These are phyloP conservation scores for Umimayanthus chanpuru DNA, from an alignment of 92 coral and sea anemone genomes.

Conservation along the genomic window DNA sequence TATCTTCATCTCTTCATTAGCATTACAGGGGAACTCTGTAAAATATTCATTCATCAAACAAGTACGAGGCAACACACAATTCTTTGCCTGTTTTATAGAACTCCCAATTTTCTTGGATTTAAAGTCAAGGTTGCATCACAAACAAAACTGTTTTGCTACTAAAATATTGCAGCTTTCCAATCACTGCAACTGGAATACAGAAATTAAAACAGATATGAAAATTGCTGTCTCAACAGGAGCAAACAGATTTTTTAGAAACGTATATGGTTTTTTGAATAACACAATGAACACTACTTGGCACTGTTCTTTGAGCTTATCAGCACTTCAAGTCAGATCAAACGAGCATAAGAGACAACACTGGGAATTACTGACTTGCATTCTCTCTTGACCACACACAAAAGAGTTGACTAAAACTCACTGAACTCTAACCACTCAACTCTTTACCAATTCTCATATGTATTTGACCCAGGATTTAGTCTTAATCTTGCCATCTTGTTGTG, in stretches of 20 bases:
- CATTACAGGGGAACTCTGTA: not conserved
- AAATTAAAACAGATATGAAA: not conserved
- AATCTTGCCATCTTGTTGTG: not conserved
- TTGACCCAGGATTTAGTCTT: not conserved
- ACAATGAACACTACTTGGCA: not conserved
- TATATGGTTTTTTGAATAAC: not conserved
- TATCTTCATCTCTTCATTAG: not conserved
- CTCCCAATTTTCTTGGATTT: not conserved
- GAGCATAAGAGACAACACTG: not conserved
- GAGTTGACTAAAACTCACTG: no score
- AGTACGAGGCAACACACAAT: not conserved
- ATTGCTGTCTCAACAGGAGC: not conserved
- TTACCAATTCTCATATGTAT: not conserved
- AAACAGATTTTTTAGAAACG: not conserved
- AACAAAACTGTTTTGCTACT: not conserved
- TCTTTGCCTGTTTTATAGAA: not conserved
- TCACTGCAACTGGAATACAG: not conserved
- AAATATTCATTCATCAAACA: conserved; percentile 14
- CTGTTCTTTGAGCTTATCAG: not conserved
- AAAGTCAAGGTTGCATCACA: not conserved
- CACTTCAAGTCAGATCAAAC: not conserved
- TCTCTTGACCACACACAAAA: no score
- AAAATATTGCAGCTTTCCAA: not conserved
- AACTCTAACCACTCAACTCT: not conserved
- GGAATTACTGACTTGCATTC: not conserved